These are phyloP conservation scores for Microtus richardsoni DNA, from an alignment of 2,113 vertebrate genomes.

Conservation along the genomic window DNA sequence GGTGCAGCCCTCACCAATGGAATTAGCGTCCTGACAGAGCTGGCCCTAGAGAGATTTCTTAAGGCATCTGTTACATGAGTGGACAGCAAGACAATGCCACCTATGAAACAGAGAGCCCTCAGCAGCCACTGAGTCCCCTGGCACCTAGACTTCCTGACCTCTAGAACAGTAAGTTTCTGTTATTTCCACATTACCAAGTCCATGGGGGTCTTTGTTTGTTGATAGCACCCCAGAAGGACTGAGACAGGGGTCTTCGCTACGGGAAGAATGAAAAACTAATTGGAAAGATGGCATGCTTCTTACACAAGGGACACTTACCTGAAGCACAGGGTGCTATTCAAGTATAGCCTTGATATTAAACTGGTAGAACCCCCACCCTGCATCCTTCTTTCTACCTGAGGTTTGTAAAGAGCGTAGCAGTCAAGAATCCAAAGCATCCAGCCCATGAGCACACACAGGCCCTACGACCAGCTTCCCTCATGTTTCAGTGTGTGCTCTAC, in stretches of 20 bases:
- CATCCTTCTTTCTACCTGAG: no score
- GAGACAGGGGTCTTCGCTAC: not conserved
- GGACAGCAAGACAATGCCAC: not conserved
- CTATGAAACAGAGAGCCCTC: not conserved
- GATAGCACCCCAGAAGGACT: not conserved
- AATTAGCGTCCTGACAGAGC: not conserved
- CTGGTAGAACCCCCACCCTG: no score
- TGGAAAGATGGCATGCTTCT: not conserved
- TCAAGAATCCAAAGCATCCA: not conserved
- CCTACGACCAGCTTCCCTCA: not conserved
- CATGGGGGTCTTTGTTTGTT: not conserved
- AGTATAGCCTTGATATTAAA: not conserved
- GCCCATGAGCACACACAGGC: rapidly evolving
- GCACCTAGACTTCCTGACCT: not conserved
- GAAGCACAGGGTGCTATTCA: not conserved
- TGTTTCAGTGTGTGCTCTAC: not conserved
- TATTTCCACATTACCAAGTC: not conserved
- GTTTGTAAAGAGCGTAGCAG: not conserved
- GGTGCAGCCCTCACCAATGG: not conserved
- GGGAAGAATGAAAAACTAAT: not conserved
- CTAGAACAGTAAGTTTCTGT: not conserved
- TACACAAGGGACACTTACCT: not conserved
- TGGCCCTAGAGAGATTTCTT: not conserved
- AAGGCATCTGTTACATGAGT: not conserved
- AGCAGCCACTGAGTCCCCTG: not conserved